A percentile compares a stretch with the other conserved stretches of the same genome.
Conservation (phyloP, 2,797 vertebrate genomes). For the Mastacembelus armatus region DNA sequence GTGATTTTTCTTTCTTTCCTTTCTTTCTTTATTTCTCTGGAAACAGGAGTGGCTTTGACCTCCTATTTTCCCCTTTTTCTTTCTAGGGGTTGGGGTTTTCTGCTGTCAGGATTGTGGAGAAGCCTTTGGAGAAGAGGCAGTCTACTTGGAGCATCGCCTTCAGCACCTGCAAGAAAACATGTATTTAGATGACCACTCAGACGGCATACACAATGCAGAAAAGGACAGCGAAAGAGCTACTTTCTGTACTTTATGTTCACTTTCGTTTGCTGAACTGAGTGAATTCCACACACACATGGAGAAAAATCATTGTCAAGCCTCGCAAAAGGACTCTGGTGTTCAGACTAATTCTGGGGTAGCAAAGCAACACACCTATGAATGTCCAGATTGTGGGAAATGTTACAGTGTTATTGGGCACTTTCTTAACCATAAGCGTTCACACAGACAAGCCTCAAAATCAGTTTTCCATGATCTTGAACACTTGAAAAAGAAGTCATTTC, state of each 20-base stretch:
- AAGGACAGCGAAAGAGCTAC: constrained; percentile 61
- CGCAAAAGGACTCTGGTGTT: constrained; percentile 42
- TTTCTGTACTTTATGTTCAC: constrained; percentile 78
- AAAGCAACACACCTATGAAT: constrained; percentile 78
- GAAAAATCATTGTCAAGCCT: constrained; percentile 61
- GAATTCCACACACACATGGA: constrained; percentile 67
- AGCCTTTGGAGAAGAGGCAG: constrained; percentile 76
- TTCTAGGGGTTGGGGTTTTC: constrained; percentile 82
- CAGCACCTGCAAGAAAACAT: constrained; percentile 73
- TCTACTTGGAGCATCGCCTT: constrained; percentile 72
- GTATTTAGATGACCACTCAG: constrained; percentile 65
- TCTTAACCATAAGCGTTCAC: constrained; percentile 85
- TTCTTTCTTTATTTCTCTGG: constrained; percentile 48
- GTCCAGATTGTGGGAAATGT: constrained; percentile 84
- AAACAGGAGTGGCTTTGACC: constrained; percentile 77
- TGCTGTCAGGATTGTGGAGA: constrained; percentile 81
- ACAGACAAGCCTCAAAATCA: constrained; percentile 83
- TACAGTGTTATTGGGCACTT: constrained; percentile 80
- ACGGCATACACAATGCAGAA: constrained; percentile 62
- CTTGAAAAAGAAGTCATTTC: constrained; percentile 86
- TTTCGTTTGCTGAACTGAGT: constrained; percentile 69
- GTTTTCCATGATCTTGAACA: constrained; percentile 83
- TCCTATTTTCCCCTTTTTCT: constrained; percentile 80
- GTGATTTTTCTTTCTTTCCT: constrained; percentile 29
- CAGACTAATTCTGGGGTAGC: constrained; percentile 30